Evolutionary conservation across 2,888 invertebrate species (phyloP).

Genomic region (Ommatoiulus sabulosus): DNA sequence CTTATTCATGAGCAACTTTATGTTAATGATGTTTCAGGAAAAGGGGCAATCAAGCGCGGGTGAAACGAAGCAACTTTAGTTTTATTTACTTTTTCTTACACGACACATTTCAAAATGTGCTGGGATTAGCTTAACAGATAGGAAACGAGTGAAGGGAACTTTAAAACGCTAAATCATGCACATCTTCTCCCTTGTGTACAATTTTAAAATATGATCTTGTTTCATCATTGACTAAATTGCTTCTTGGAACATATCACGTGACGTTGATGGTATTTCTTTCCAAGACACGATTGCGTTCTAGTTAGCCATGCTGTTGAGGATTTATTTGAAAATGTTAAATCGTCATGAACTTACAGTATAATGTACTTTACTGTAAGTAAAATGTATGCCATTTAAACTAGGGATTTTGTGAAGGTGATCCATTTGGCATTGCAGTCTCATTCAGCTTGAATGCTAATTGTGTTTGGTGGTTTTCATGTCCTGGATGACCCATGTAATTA

Average conservation of each 20-base stretch:
- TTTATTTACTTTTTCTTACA: not conserved
- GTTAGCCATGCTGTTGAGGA: not conserved
- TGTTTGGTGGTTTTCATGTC: conserved; percentile 28
- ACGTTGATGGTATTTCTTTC: not conserved
- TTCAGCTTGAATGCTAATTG: not conserved
- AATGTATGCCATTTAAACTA: not conserved
- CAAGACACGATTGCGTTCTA: not conserved
- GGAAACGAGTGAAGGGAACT: not conserved
- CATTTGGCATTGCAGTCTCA: not conserved
- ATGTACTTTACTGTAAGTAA: not conserved
- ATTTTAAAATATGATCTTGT: not conserved
- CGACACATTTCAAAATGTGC: not conserved
- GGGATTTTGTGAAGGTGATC: not conserved
- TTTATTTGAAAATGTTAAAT: not conserved
- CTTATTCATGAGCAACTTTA: not conserved
- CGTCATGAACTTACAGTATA: not conserved
- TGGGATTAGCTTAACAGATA: not conserved
- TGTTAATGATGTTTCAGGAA: not conserved
- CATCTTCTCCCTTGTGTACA: not conserved
- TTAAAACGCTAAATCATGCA: too few relatives aligned
- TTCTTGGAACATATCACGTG: not conserved
- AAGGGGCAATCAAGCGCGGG: not conserved
- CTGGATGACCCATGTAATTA: not conserved
- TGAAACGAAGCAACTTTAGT: not conserved
- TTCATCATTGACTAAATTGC: not conserved